Evolutionary conservation across 2,113 vertebrate species (phyloP), one percentile per base, ranked within the genome.

Genomic region (Pseudopodoces humilis): DNA sequence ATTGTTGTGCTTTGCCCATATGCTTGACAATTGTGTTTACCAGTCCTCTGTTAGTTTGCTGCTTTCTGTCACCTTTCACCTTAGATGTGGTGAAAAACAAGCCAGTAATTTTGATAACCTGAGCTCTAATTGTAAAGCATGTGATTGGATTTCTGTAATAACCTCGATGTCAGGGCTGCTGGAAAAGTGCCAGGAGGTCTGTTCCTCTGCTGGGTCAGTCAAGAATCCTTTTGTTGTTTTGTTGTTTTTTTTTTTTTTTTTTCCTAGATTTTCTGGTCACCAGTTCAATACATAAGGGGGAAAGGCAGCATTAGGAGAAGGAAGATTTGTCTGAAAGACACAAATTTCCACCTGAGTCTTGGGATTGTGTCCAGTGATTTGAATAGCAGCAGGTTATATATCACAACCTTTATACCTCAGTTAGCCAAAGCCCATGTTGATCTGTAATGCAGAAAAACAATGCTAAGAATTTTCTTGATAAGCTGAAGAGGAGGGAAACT

Each of bases 51-150:
- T 41, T 83, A 93, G 68, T 67, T 80, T 64, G 63, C 88, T 56
- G 24, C 63, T 88, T 97, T 90, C 83, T 80, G 33, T 75, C 85
- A 93, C 90, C 71, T 92, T 93, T 90, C 79, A 88, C 82, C 71
- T 37, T 27, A 67, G 59, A 67, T 0, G 0, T 33, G 79, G 47
- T 46, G 64, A 92, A 96, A 96, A 96, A 52, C 92, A 89, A 90
- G 43, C 23, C 7, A 4, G 24, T 77, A 83, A 90, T 93, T 91
- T 80, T 92, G 90, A 88, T 72, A 93, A 92, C 53, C 37, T 18
- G 44, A 59, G 59, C 82, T 79, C 82, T 93, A 94, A 93, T 93
- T 81, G 60, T 70, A 60, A 95, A 83, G 27, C 15, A 33, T 69
- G 33, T 92, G 91, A 86, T 63, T 90, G 63, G 47, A 74, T 93